Conservation (phyloP, 2,113 vertebrate species). For the Scatophagus argus region DNA sequence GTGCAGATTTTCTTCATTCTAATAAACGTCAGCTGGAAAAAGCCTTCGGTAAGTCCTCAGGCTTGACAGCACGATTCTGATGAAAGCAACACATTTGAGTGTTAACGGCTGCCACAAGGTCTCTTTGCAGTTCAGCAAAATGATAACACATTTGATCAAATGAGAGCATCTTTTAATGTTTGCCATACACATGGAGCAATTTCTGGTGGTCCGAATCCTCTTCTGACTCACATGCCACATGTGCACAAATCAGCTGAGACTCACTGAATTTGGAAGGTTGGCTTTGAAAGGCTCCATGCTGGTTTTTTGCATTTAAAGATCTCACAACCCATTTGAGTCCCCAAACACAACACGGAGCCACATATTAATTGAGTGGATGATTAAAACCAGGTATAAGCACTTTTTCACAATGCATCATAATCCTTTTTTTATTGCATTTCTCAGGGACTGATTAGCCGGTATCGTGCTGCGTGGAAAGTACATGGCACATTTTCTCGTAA, state of each 20-base stretch:
- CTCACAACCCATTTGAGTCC: slow-evolving; percentile 33
- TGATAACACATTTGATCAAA: slow-evolving; percentile 19
- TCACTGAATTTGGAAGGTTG: slow-evolving; percentile 26
- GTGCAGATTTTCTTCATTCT: slow-evolving; percentile 5
- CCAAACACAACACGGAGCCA: slow-evolving; percentile 48
- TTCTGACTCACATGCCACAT: neutral
- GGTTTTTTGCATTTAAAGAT: slow-evolving; percentile 57
- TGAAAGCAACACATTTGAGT: slow-evolving; percentile 15
- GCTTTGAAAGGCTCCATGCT: slow-evolving; percentile 63
- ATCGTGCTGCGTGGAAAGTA: slow-evolving; percentile 69
- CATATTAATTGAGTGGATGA: slow-evolving; percentile 61
- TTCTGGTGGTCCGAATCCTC: slow-evolving; percentile 1
- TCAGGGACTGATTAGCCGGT: slow-evolving; percentile 59
- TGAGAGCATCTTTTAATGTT: slow-evolving; percentile 43
- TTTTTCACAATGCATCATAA: slow-evolving; percentile 68
- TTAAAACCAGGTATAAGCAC: slow-evolving; percentile 69
- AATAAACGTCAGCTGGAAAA: slow-evolving; percentile 6
- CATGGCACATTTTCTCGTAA: slow-evolving; percentile 52
- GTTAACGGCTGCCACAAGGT: neutral
- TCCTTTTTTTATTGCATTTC: slow-evolving; percentile 81
- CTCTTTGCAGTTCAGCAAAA: slow-evolving; percentile 13
- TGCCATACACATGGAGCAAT: slow-evolving; percentile 1
- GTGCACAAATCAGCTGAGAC: slow-evolving; percentile 27
- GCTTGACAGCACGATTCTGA: neutral
- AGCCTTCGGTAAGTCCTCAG: slow-evolving; percentile 5